Evolutionary conservation across 2,797 vertebrate species (phyloP), one percentile per base, ranked within the genome.

Genomic region (Phrynocephalus guinanensis): DNA sequence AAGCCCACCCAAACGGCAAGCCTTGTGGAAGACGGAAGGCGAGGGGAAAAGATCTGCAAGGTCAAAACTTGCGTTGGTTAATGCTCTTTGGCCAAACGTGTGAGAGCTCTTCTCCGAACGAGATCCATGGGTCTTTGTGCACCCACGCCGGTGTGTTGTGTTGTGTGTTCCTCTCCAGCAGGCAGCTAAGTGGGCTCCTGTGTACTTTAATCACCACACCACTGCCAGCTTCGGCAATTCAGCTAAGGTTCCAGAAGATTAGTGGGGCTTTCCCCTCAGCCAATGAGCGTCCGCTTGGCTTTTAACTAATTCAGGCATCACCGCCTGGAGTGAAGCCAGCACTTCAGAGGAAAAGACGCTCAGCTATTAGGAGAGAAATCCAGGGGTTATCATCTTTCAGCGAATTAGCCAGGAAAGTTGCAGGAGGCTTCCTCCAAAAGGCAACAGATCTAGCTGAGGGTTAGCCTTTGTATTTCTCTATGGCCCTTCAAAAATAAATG

Each of bases 181-280:
- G 70, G 52, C 67, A 75, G 78, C 87, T 75, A 88, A 88, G 87
- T 85, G 87, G 87, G 77, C 87, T 84, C 83, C 83, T 80, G 87
- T 73, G 87, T 88, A 80, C 83, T 84, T 88, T 88, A 88, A 88
- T 88, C 87, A 85, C 83, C 60, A 24, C 66, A 75, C 83, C 80
- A 88, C 68, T 81, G 85, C 85, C 85, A 81, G 83, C 87, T 88
- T 75, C 87, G 75, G 87, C 83, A 88, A 88, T 88, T 88, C 87
- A 80, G 87, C 83, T 52, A 80, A 22, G 70, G 83, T 84, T 88
- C 79, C 87, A 85, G 70, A 85, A 80, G 87, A 81, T 88, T 85
- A 88, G 87, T 66, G 70, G 26, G 68, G 76, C 67, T 84, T 44
- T 72, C 33, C 38, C 30, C 44, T 79, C 82, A 73, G 56, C 87